Percentiles rank a stretch among this genome's conserved stretches.
Evolutionary conservation across 2,888 invertebrate species (phyloP).

Genomic region (Hyposoter didymator): DNA sequence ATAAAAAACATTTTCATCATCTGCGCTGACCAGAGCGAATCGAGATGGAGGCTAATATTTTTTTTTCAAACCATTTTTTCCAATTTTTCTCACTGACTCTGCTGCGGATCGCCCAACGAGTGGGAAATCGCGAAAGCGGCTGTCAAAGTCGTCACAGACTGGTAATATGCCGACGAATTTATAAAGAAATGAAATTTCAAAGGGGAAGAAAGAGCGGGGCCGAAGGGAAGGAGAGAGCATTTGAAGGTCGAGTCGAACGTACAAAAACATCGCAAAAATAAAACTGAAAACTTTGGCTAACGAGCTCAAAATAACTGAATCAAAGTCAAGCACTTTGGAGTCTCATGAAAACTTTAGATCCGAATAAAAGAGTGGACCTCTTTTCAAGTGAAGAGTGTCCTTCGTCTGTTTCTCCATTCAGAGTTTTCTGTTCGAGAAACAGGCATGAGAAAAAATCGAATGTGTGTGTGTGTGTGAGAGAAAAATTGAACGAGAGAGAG

Average conservation of each 20-base stretch:
- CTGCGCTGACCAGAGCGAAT: not conserved
- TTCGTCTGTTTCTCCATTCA: slow-evolving; percentile 25
- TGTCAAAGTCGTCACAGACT: not conserved
- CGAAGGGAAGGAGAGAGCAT: not conserved
- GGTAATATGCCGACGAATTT: not conserved
- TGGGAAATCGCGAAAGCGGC: not conserved
- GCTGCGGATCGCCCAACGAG: not conserved
- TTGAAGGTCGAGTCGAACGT: not conserved
- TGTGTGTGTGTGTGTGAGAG: slow-evolving; percentile 7
- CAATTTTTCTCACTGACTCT: not conserved
- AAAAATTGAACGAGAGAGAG: not conserved
- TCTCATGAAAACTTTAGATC: slow-evolving; percentile 20
- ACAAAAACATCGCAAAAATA: slow-evolving; percentile 14
- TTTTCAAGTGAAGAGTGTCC: slow-evolving; percentile 7
- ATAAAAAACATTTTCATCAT: not conserved
- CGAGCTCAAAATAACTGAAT: slow-evolving; percentile 7
- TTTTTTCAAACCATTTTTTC: not conserved
- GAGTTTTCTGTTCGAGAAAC: not conserved
- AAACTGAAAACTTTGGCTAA: not conserved
- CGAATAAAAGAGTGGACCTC: slow-evolving; percentile 6
- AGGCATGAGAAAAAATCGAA: slow-evolving; percentile 5
- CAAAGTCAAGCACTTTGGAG: slow-evolving; percentile 14
- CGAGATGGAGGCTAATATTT: not conserved
- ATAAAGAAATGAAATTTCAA: not conserved
- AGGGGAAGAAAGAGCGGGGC: not conserved